Evolutionary conservation across 2,888 invertebrate genomes (phyloP).

Genomic region (Lagria hirta): DNA sequence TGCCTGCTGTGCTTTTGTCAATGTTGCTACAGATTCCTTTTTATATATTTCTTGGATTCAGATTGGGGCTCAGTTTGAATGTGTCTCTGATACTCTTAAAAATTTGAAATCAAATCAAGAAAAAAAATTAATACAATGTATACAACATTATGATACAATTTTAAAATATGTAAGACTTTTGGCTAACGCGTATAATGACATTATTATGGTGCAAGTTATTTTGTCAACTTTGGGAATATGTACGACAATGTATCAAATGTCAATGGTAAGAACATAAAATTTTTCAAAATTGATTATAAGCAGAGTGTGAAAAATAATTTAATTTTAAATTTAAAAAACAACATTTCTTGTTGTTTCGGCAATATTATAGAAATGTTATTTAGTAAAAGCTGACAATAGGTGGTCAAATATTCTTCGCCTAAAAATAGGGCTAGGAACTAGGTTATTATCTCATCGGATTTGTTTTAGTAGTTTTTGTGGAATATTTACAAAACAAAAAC

Average conservation of each 20-base stretch:
- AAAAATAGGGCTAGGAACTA: too few species aligned
- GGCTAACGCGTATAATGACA: conserved; percentile 2
- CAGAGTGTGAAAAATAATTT: too few species aligned
- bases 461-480: too few species aligned
- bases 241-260: conserved; percentile 3
- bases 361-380: too few species aligned
- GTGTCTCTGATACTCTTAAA: not conserved
- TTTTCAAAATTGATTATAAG: too few species aligned
- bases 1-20: not conserved
- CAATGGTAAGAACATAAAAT: conserved; percentile 4
- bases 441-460: too few species aligned
- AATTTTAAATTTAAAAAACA: too few species aligned
- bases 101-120: conserved; percentile 1
- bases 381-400: too few species aligned
- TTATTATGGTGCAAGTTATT: conserved; percentile 3
- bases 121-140: conserved; percentile 1
- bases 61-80: conserved; percentile 8
- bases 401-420: too few species aligned
- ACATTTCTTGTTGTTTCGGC: too few species aligned
- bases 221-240: not conserved
- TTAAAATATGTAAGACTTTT: conserved; percentile 1
- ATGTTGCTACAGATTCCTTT: conserved; percentile 5
- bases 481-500: too few species aligned
- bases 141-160: not conserved
- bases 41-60: conserved; percentile 5